Conservation (phyloP, 2,113 vertebrate genomes). For the Onychostoma macrolepis region DNA sequence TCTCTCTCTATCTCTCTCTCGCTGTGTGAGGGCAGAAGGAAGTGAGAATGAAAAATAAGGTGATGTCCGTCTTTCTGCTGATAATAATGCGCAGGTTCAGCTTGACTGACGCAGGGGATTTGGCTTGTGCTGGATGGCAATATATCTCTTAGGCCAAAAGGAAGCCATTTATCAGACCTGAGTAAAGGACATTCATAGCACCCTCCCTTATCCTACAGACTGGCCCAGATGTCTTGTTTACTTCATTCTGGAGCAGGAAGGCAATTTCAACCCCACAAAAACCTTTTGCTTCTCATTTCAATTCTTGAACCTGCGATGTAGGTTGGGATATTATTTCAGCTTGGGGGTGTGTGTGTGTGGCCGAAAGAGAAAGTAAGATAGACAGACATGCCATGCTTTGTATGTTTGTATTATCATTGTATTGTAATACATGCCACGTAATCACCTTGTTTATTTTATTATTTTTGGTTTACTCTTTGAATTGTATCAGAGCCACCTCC, state of each 20-base stretch:
- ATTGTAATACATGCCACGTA: not conserved
- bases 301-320: conserved; percentile 57
- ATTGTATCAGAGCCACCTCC: not conserved
- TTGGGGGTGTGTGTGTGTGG: conserved; percentile 24
- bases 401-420: conserved; percentile 18
- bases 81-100: conserved; percentile 76
- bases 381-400: not conserved
- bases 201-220: conserved; percentile 69
- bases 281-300: conserved; percentile 61
- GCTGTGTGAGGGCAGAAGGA: conserved; percentile 55
- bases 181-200: conserved; percentile 70
- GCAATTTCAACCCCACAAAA: conserved; percentile 69
- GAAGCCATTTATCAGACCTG: conserved; percentile 58
- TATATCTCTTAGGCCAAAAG: conserved; percentile 64
- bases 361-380: not conserved
- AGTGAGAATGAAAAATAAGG: conserved; percentile 68
- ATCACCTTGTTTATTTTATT: not conserved
- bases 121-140: conserved; percentile 63
- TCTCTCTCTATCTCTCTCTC: conserved; percentile 46
- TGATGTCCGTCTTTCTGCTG: conserved; percentile 66
- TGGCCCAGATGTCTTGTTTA: conserved; percentile 77
- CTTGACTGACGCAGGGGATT: conserved; percentile 75
- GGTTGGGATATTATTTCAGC: conserved; percentile 43
- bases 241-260: conserved; percentile 59
- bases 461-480: no score